These are phyloP conservation scores for Philotrypesis tridentata DNA, from an alignment of 1,140 invertebrate species.

Conservation along the genomic window DNA sequence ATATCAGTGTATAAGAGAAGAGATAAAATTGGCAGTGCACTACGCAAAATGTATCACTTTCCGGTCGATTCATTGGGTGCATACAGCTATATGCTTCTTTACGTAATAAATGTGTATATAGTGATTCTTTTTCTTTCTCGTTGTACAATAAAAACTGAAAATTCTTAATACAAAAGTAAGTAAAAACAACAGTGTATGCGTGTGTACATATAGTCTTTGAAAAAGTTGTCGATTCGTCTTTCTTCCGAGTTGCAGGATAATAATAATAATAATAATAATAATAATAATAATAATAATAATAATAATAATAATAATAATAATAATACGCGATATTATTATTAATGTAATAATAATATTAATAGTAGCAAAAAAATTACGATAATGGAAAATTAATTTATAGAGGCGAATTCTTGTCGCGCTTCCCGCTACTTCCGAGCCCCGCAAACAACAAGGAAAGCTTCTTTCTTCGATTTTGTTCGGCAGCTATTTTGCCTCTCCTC, in stretches of 20 bases:
- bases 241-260: slow-evolving; percentile 16
- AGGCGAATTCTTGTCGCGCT: not conserved
- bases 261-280: slow-evolving; percentile 42
- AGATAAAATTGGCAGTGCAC: slow-evolving; percentile 13
- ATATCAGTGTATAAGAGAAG: not conserved
- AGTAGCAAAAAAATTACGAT: slow-evolving; percentile 29
- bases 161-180: not conserved
- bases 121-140: not conserved
- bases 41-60: slow-evolving; percentile 4
- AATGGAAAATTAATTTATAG: slow-evolving; percentile 24
- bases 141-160: not conserved
- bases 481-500: not conserved
- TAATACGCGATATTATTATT: slow-evolving; percentile 45
- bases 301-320: slow-evolving; percentile 11
- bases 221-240: not conserved
- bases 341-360: slow-evolving; percentile 51
- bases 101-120: not conserved
- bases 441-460: not conserved
- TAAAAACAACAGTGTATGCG: not conserved
- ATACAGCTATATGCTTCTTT: too few species aligned
- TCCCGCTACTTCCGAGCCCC: not conserved
- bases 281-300: slow-evolving; percentile 51
- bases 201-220: not conserved
- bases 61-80: too few species aligned
- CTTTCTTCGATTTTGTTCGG: not conserved